phyloP scores from a whole-genome alignment of 2,888 invertebrate species.

The Tipula lateralis region DNA sequence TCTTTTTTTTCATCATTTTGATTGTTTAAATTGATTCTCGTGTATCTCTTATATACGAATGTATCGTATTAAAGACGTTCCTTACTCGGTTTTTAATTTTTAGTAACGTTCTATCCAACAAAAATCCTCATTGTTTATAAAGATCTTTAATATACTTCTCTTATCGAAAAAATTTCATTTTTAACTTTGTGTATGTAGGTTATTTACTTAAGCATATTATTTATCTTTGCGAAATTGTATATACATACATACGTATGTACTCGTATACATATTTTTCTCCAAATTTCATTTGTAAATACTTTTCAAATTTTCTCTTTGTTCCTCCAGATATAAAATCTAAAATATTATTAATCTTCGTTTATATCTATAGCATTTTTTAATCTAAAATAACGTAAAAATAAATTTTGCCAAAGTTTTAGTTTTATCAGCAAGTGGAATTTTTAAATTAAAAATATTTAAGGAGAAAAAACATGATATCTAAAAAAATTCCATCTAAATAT shows the following conservation, averaged over 20 bases:
- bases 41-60: too few relatives aligned
- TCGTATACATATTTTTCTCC: background rate
- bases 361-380: background rate
- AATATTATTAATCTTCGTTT: background rate
- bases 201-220: background rate
- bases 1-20: too few relatives aligned
- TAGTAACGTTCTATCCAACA: too few relatives aligned
- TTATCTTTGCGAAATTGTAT: background rate
- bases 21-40: too few relatives aligned
- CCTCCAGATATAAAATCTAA: background rate
- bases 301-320: background rate
- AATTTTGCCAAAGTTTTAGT: background rate
- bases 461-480: background rate
- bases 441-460: background rate
- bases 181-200: background rate
- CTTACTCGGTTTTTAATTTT: too few relatives aligned
- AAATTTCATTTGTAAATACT: background rate
- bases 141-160: background rate
- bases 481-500: background rate
- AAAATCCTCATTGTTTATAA: background rate
- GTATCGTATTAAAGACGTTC: too few relatives aligned
- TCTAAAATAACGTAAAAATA: background rate
- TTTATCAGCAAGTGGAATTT: background rate
- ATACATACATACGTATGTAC: background rate
- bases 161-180: background rate